Conservation (phyloP, 2,888 invertebrate genomes). For the Hirtodrosophila confusa region DNA sequence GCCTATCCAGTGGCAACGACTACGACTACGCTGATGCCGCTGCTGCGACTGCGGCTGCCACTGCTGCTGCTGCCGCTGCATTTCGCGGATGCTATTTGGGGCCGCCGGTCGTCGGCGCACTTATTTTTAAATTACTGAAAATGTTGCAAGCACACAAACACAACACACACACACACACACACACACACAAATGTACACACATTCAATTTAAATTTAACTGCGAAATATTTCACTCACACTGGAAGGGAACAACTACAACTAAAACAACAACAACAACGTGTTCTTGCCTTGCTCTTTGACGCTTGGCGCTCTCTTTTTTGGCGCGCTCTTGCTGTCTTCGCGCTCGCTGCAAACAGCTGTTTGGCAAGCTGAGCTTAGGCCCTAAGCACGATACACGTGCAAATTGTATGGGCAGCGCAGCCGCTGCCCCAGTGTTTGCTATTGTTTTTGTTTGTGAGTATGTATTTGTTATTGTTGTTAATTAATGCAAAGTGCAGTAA, state of each 20-base stretch:
- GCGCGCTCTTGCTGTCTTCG: neutral
- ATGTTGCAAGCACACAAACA: slow-evolving; percentile 74
- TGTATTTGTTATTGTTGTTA: slow-evolving; percentile 29
- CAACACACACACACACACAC: slow-evolving; percentile 33
- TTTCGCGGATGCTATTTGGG: slow-evolving; percentile 81
- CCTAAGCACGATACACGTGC: slow-evolving; percentile 53
- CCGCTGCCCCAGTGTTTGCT: slow-evolving; percentile 14
- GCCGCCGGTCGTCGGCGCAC: slow-evolving; percentile 77
- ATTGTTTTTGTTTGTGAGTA: slow-evolving; percentile 5
- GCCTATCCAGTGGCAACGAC: slow-evolving; percentile 59
- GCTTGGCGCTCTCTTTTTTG: slow-evolving; percentile 14
- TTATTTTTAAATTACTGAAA: slow-evolving; percentile 80
- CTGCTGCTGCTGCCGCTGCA: slow-evolving; percentile 59
- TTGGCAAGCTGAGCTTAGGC: slow-evolving; percentile 47
- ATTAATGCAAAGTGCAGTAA: slow-evolving; percentile 79
- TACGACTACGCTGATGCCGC: slow-evolving; percentile 17
- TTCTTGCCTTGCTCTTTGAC: slow-evolving; percentile 16
- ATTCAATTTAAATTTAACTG: slow-evolving; percentile 79
- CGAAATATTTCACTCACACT: slow-evolving; percentile 77
- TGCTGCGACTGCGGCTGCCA: slow-evolving; percentile 44
- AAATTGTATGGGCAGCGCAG: slow-evolving; percentile 35
- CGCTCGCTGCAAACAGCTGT: slow-evolving; percentile 51
- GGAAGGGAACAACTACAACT: slow-evolving; percentile 57
- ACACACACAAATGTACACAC: slow-evolving; percentile 22
- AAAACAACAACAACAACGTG: slow-evolving; percentile 11